These are phyloP conservation scores for Elgaria multicarinata DNA, from an alignment of 2,113 vertebrate species.

Conservation along the genomic window DNA sequence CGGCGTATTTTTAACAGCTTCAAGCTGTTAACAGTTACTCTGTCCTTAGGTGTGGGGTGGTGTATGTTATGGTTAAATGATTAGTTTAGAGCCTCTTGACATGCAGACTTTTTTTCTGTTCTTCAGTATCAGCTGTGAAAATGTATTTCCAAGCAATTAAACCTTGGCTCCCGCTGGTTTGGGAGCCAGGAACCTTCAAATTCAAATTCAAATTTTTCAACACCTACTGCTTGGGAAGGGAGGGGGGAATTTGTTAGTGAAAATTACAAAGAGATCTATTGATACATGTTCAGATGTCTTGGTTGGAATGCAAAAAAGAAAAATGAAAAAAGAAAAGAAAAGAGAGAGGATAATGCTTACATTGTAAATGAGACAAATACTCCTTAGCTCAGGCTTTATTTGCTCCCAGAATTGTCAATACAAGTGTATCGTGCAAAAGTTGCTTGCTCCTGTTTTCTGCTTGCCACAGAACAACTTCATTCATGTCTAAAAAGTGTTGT, in stretches of 20 bases:
- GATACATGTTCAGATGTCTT: slow-evolving; percentile 69
- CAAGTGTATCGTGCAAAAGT: background rate
- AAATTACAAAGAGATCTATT: slow-evolving; percentile 79
- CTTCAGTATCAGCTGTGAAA: slow-evolving; percentile 78
- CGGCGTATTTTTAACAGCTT: slow-evolving; percentile 74
- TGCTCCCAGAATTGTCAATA: slow-evolving; percentile 50
- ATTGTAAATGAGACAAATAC: slow-evolving; percentile 59
- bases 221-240: slow-evolving; percentile 69
- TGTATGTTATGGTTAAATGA: slow-evolving; percentile 77
- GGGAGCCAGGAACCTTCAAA: slow-evolving; percentile 78
- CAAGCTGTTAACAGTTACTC: slow-evolving; percentile 78
- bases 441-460: background rate
- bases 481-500: background rate
- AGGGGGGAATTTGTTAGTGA: slow-evolving; percentile 56
- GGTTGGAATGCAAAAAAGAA: slow-evolving; percentile 52
- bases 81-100: slow-evolving; percentile 78
- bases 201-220: slow-evolving; percentile 80
- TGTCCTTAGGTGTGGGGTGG: slow-evolving; percentile 72
- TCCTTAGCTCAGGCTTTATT: slow-evolving; percentile 38
- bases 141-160: slow-evolving; percentile 85
- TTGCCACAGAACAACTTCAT: background rate
- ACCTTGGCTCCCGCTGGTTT: slow-evolving; percentile 78
- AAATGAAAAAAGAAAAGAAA: too few species aligned
- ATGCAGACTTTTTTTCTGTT: slow-evolving; percentile 74
- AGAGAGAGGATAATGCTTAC: slow-evolving; percentile 56